Conservation (phyloP, 2,113 vertebrate genomes). For the Muntiacus muntjak region DNA sequence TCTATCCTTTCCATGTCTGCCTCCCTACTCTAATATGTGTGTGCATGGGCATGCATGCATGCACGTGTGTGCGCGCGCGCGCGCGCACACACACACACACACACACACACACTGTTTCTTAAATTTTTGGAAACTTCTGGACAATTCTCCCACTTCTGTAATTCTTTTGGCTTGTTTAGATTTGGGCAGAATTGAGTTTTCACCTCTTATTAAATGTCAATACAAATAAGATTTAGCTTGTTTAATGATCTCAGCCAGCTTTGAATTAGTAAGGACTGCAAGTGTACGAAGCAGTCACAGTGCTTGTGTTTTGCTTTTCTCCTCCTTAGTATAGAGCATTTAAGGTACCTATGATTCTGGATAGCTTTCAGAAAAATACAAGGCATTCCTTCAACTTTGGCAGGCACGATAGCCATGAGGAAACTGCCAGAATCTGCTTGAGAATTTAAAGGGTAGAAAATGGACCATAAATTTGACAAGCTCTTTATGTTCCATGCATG, state of each 20-base stretch:
- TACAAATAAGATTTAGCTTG: conserved; percentile 37
- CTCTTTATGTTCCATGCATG: conserved; percentile 19
- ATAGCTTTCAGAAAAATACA: conserved; percentile 47
- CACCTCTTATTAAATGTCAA: conserved; percentile 46
- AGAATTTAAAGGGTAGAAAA: conserved; percentile 41
- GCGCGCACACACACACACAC: no score
- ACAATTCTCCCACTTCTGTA: conserved; percentile 5
- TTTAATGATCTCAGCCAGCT: not conserved
- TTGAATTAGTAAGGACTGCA: conserved; percentile 33
- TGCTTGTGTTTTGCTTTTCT: conserved; percentile 43
- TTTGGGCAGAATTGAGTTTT: conserved; percentile 55
- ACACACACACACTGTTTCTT: not conserved
- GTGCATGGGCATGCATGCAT: fast-evolving
- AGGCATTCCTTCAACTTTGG: conserved; percentile 20
- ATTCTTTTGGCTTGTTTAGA: conserved; percentile 49
- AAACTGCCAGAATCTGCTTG: conserved; percentile 36
- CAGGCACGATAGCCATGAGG: not conserved
- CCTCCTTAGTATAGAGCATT: conserved; percentile 43
- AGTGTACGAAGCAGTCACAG: not conserved
- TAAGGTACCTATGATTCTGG: not conserved
- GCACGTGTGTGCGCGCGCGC: not conserved
- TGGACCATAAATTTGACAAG: conserved; percentile 19
- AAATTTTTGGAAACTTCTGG: conserved; percentile 6
- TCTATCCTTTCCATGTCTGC: not conserved
- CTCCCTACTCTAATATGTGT: not conserved